phyloP scores from a whole-genome alignment of 1,140 invertebrate genomes.

The Drosophila mojavensis region DNA sequence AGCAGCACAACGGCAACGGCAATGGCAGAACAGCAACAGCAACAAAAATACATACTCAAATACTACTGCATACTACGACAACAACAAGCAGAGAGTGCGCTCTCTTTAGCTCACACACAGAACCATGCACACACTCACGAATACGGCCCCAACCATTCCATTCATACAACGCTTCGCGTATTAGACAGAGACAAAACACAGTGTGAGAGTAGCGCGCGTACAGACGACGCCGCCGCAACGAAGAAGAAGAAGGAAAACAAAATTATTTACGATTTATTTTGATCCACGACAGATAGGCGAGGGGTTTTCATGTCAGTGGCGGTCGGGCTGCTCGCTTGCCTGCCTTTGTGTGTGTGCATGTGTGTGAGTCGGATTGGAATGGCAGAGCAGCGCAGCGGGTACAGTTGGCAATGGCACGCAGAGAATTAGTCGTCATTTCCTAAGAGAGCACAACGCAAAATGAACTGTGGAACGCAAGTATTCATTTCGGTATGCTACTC shows the following conservation, averaged over 20 bases:
- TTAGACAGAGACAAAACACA: slow-evolving; percentile 62
- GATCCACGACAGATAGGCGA: slow-evolving; percentile 47
- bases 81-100: slow-evolving; percentile 37
- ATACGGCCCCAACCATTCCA: slow-evolving; percentile 67
- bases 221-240: slow-evolving; percentile 15
- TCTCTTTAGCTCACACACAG: slow-evolving; percentile 8
- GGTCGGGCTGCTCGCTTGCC: slow-evolving; percentile 38
- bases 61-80: slow-evolving; percentile 75
- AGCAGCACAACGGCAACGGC: slow-evolving; percentile 37
- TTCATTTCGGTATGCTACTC: slow-evolving; percentile 47
- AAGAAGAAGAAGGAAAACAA: slow-evolving; percentile 60
- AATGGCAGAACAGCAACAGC: slow-evolving; percentile 4
- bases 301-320: slow-evolving; percentile 72
- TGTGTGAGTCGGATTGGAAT: slow-evolving; percentile 49
- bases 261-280: slow-evolving; percentile 83
- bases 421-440: slow-evolving; percentile 17
- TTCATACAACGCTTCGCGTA: slow-evolving; percentile 69
- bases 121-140: slow-evolving; percentile 10
- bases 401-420: slow-evolving; percentile 74
- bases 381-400: slow-evolving; percentile 44
- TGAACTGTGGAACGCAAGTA: slow-evolving; percentile 69
- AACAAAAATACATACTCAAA: slow-evolving; percentile 39
- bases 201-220: slow-evolving; percentile 14
- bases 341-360: not conserved
- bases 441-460: slow-evolving; percentile 36